Base-by-base conservation (phyloP, 2,888 invertebrate species). In the Embidobia sp. region DNA sequence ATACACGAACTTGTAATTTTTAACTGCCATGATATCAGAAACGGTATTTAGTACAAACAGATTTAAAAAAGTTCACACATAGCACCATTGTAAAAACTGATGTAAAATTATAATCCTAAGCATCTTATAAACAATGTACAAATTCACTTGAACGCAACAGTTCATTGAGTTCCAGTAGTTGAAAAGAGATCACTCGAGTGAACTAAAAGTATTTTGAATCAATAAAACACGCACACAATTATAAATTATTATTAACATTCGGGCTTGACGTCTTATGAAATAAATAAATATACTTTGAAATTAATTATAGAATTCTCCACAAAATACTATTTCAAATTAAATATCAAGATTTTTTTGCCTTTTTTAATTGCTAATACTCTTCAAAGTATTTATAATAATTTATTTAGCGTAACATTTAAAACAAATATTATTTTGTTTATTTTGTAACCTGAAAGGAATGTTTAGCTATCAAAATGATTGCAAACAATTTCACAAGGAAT, bases 171-270 rank as follows among this genome's bases (percentile, higher is more conserved):
- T 22, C 22, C 31, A 53, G 13, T 37, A 26, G 15, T 10, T 15
- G 53, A 27, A 37, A 53, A 29, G 40, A 55, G 42, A 42, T 42
- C 40, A 15, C 44, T 16, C 31, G 46, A 48, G 13, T 18, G 37
- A 48, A 61, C 7, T 11, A 4, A 37, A 27, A 61, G 15, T 6
- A 13, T 37, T 16, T 13, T 5, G 7, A 22, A 63, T 19, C 27
- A 40, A 49, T 48, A 2, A 29, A 31, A 42, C 27, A 55, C 6
- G 40, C 49, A 29, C 19, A 35, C 42, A 51, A 42, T 42, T 64
- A 64, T 40, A 64, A 64, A 64, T 64, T 51, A 42, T 64, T 42
- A 49, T 13, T 15, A 33, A 6, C n/a, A 19, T n/a, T 31, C 31
- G 44, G 46, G 46, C 46, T 59, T 35, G n/a, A 59, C 15, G 3